phyloP scores from a whole-genome alignment of 1,140 invertebrate species.

The Stegodyphus dumicola region DNA sequence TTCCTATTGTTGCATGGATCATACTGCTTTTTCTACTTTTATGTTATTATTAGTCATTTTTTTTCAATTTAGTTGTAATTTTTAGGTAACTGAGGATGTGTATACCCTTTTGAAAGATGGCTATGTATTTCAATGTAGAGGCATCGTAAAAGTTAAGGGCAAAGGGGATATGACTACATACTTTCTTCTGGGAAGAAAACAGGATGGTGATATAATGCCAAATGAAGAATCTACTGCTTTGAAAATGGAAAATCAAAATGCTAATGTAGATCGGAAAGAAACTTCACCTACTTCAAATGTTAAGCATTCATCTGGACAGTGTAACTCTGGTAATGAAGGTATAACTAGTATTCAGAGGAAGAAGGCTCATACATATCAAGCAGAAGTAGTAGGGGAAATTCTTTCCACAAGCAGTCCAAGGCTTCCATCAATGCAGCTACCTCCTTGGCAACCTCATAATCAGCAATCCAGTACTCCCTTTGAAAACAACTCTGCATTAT shows the following conservation, averaged over 20 bases:
- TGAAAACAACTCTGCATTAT: conserved; percentile 31
- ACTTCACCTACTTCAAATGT: not conserved
- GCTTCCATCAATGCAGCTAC: conserved; percentile 53
- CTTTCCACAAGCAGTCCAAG: conserved; percentile 51
- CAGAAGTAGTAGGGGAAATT: conserved; percentile 30
- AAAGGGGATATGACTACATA: conserved; percentile 95
- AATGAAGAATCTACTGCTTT: not conserved
- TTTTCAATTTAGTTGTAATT: conserved; percentile 4
- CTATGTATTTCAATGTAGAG: conserved; percentile 83
- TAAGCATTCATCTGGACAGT: not conserved
- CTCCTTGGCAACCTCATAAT: conserved; percentile 46
- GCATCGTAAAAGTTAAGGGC: conserved; percentile 90
- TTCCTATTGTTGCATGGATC: not conserved
- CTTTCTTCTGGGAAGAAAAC: conserved; percentile 78
- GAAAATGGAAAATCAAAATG: not conserved
- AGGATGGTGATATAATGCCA: conserved; percentile 72
- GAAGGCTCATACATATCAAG: conserved; percentile 34
- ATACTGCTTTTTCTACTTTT: not conserved
- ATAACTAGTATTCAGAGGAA: not conserved
- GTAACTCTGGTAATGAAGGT: not conserved
- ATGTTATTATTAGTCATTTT: not conserved
- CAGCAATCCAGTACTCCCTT: conserved; percentile 36
- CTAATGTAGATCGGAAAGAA: not conserved
- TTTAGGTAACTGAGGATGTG: conserved; percentile 83
- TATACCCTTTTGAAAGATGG: conserved; percentile 78